These are phyloP conservation scores for Drosophila repleta DNA, from an alignment of 1,140 invertebrate species.

Conservation along the genomic window DNA sequence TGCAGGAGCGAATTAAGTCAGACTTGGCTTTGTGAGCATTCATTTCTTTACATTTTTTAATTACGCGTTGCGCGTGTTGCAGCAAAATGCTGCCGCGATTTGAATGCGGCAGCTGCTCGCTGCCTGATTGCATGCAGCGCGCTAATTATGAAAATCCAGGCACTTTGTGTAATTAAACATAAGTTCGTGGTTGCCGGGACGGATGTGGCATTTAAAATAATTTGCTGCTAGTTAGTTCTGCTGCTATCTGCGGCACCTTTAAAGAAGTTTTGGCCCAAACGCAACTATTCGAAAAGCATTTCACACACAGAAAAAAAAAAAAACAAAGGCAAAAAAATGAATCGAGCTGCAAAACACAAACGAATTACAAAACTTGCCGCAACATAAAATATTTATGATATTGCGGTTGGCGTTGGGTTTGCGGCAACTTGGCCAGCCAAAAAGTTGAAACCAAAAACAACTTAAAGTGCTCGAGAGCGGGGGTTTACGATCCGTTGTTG, in stretches of 20 bases:
- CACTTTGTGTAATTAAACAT: constrained; percentile 73
- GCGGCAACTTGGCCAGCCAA: constrained; percentile 56
- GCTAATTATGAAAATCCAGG: constrained; percentile 63
- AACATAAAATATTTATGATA: constrained; percentile 79
- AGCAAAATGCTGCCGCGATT: constrained; percentile 48
- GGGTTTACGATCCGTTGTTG: background rate
- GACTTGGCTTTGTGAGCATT: constrained; percentile 3
- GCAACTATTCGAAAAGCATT: constrained; percentile 53
- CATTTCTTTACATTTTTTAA: constrained; percentile 12
- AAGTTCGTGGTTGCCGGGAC: constrained; percentile 23
- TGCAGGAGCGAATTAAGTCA: background rate
- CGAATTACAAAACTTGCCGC: constrained; percentile 50
- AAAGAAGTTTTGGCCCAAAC: constrained; percentile 8
- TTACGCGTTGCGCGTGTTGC: constrained; percentile 16
- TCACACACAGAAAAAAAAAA: constrained; percentile 8
- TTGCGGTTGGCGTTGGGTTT: constrained; percentile 58
- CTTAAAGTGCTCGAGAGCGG: background rate
- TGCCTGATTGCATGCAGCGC: constrained; percentile 27
- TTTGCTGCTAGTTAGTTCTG: constrained; percentile 40
- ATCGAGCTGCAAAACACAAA: constrained; percentile 39
- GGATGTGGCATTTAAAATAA: constrained; percentile 55
- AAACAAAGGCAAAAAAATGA: constrained; percentile 5
- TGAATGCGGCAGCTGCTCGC: constrained; percentile 39
- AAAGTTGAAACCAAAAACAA: constrained; percentile 31
- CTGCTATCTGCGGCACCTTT: constrained; percentile 17